A percentile compares a stretch with the other conserved stretches of the same genome.
These are phyloP conservation scores for Lanius ludovicianus DNA, from an alignment of 2,113 vertebrate species.

Conservation along the genomic window DNA sequence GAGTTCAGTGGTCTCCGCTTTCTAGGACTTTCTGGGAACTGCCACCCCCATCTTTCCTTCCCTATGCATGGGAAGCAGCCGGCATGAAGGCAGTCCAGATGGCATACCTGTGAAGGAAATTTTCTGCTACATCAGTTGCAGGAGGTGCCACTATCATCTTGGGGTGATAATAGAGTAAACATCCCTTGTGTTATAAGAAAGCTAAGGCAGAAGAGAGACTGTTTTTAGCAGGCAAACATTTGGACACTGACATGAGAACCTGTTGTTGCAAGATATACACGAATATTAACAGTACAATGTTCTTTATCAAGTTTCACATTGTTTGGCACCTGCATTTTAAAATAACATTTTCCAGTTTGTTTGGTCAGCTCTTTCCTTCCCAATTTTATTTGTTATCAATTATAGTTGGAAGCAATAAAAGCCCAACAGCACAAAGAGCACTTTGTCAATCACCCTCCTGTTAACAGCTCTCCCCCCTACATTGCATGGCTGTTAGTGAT, in stretches of 20 bases:
- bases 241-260: background rate
- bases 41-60: background rate
- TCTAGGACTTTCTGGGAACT: background rate
- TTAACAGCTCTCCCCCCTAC: background rate
- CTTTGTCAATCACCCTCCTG: background rate
- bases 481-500: background rate
- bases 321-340: background rate
- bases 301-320: background rate
- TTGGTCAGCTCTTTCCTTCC: slow-evolving; percentile 1
- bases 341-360: background rate
- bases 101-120: background rate
- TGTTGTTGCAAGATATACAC: background rate
- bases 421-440: background rate
- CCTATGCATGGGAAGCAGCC: background rate
- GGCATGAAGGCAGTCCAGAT: background rate
- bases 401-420: background rate
- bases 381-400: background rate
- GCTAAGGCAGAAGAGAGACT: background rate
- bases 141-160: background rate
- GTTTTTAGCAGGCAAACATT: background rate
- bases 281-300: background rate
- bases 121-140: background rate
- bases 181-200: background rate
- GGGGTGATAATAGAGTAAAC: background rate
- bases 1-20: background rate